Conservation (phyloP, 2,113 vertebrate genomes). For the Semicossyphus pulcher region DNA sequence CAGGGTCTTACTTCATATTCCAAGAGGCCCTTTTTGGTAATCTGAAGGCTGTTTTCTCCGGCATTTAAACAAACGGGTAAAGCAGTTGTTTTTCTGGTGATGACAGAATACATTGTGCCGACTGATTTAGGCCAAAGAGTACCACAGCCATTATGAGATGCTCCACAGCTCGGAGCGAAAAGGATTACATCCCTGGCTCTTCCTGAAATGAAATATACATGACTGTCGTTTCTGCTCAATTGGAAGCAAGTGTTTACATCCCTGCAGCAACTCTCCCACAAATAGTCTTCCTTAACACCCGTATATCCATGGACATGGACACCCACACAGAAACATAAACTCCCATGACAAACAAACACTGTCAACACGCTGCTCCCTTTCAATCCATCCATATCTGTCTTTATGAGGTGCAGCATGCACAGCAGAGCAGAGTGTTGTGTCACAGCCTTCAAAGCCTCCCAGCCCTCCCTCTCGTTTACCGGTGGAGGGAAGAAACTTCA, state of each 20-base stretch:
- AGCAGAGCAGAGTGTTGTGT: constrained; percentile 15
- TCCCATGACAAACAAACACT: constrained; percentile 50
- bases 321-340: constrained; percentile 40
- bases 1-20: background rate
- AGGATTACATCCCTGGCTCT: constrained; percentile 54
- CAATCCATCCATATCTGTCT: constrained; percentile 30
- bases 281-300: constrained; percentile 40
- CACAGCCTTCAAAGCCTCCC: constrained; percentile 66
- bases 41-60: background rate
- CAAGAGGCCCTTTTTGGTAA: background rate
- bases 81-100: background rate
- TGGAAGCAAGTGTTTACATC: constrained; percentile 47
- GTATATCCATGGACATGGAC: constrained; percentile 27
- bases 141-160: constrained; percentile 24
- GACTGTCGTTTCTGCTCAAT: constrained; percentile 49
- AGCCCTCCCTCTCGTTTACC: constrained; percentile 31
- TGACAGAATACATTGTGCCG: constrained; percentile 15
- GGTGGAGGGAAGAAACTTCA: constrained; percentile 66
- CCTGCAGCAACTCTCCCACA: constrained; percentile 30
- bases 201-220: constrained; percentile 73
- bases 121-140: constrained; percentile 59
- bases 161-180: constrained; percentile 56
- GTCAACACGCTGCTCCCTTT: constrained; percentile 20
- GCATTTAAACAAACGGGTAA: background rate
- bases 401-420: constrained; percentile 29